Conservation (phyloP, 2,113 vertebrate genomes). For the Propithecus coquereli region DNA sequence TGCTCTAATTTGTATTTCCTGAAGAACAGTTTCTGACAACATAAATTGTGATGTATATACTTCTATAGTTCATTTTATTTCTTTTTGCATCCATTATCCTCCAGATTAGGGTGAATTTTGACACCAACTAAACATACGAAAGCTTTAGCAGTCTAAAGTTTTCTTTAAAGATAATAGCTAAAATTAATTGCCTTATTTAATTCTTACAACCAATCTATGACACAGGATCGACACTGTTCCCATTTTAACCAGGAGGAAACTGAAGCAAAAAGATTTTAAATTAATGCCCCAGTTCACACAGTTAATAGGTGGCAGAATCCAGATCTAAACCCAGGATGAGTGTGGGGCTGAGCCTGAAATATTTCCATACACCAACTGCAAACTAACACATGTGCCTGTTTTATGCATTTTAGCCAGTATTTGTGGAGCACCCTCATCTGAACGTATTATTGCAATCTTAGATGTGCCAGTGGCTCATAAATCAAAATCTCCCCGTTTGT, state of each 20-base stretch:
- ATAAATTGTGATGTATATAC: background rate
- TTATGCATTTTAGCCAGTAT: background rate
- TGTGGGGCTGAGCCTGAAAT: background rate
- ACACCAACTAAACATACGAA: background rate
- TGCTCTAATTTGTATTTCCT: background rate
- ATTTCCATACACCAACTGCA: background rate
- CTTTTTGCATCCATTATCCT: background rate
- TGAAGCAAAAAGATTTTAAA: background rate
- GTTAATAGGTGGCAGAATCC: background rate
- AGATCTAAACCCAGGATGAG: background rate
- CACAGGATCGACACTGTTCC: background rate
- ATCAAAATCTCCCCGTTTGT: background rate
- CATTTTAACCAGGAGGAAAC: slow-evolving; percentile 12
- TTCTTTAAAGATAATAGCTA: slow-evolving; percentile 3
- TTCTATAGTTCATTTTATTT: background rate
- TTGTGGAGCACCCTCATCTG: no score
- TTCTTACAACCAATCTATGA: background rate
- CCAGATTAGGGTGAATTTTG: background rate
- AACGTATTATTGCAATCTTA: background rate
- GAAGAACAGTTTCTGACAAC: background rate
- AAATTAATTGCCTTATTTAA: slow-evolving; percentile 22
- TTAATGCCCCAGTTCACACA: background rate
- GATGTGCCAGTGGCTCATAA: background rate
- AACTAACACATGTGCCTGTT: background rate
- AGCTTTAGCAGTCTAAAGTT: background rate